Evolutionary conservation across 2,113 vertebrate genomes (phyloP), one percentile per base, ranked within the genome.

Genomic region (Varanus komodoensis): DNA sequence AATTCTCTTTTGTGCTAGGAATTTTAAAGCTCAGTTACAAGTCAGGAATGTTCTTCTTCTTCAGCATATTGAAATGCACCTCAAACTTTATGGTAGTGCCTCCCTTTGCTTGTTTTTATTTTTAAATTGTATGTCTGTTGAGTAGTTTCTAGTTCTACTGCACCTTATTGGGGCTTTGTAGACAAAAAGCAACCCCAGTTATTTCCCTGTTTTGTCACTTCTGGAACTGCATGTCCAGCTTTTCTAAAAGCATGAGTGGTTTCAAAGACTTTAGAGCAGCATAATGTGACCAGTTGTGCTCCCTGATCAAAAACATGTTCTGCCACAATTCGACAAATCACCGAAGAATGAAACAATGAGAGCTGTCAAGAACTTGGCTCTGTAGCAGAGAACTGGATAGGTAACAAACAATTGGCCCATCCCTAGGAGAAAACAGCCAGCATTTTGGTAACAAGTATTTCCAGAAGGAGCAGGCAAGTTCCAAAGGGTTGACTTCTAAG

Each of bases 241-340:
- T 84, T 57, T 52, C 82, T 32, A 68, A 68, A 8, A n/a, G 15
- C 48, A 79, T 7, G 48, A 3, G 44, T 27, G 32, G 29, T 77
- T 44, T 54, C 67, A 50, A 44, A 50, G 50, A 21, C 23, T 32
- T 75, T 52, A 88, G 52, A 9, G 25, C 32, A 34, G 54, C 44
- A 77, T 50, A 50, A 68, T 75, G 12, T 38, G 77, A 64, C 19
- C 50, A 84, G n/a, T 90, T 88, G 12, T 61, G 29, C 32, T 78
- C 25, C 23, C 25, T 84, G 73, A 88, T 84, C 81, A 80, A 91
- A 91, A 83, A 69, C 73, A 91, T 91, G 71, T 57, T 57, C 86
- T n/a, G 57, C 44, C 29, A 57, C 8, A 34, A 79, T 78, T 50
- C 84, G 61, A 71, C 73, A 91, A n/a, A 61, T n/a, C 34, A 48